Base-by-base conservation (phyloP, 1,140 invertebrate species). In the Drosophila virilis region DNA sequence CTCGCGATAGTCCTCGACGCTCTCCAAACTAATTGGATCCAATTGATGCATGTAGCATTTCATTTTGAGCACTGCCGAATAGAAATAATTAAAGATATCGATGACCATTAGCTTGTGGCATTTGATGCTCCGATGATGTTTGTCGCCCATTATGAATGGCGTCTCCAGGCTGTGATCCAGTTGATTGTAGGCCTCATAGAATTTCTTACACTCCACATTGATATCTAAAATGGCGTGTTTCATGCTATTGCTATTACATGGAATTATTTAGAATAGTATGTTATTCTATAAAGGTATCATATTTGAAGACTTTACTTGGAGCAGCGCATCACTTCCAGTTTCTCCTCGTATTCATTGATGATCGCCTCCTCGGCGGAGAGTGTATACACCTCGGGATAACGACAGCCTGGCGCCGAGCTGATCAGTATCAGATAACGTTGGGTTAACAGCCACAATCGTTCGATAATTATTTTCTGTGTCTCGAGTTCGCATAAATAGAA, bases 321-420 rank as follows among this genome's bases (percentile, higher is more conserved):
- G 7, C 33, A 1, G 0, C 84, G 77, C 28, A 89, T 2, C 0
- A 71, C 54, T 52, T 80, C 66, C 10, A 84, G 15, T 28, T 89
- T 89, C 17, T 89, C 84, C 62, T 90, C 84, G 51, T 90, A 89
- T 28, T 89, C 84, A 46, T 90, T 89, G 38, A 90, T 51, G 8
- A 89, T 84, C 0, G 80, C 54, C 51, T 89, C 84, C 50, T 89
- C 84, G 15, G 85, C 88, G 8, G 85, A 90, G 2, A 80, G 40
- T 1, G 80, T 78, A 10, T 89, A 89, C 1, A 89, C 84, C 65
- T 89, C 80, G 6, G 84, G 84, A 57, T 75, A 90, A 0, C 78
- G 77, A 32, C 84, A 89, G 1, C 71, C 74, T 4, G 82, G 74
- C 2, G 71, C 61, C 8, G 74, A 80, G 2, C 84, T 89, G 12